Base-by-base conservation (phyloP, 2,888 invertebrate species). In the Griposia aprilina region DNA sequence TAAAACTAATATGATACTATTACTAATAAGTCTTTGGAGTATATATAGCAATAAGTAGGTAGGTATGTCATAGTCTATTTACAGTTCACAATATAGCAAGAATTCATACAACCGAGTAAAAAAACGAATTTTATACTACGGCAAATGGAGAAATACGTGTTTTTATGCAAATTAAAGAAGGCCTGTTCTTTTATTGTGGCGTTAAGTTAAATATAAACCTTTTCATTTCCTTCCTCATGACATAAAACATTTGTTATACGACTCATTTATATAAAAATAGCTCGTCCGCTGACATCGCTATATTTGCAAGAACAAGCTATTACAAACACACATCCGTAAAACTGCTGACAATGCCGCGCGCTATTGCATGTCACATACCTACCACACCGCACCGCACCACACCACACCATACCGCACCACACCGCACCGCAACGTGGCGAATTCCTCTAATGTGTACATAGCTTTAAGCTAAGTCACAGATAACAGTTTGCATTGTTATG, bases 251-350 rank as follows among this genome's bases (percentile, higher is more conserved):
- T 82, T 83, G 15, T 26, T 45, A 65, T 36, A 36, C 20, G 20
- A 13, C 36, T 73, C 62, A 75, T 81, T 75, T 70, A 41, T 69
- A 62, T 66, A 52, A 77, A 65, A 62, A 75, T 74, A 84, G 11
- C n/a, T 52, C 36, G 36, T 76, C 63, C 20, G 48, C 60, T 60
- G 59, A 63, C 55, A 60, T 60, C 26, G 80, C 55, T 57, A 80
- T 63, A 87, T 87, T 87, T 80, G 82, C 86, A 87, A 84, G 63
- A 81, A 87, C 80, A 87, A 74, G 50, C 80, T 65, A 87, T 87
- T 80, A 87, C 50, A 60, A 59, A 84, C 80, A 81, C 80, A 82
- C 63, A 68, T 76, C 55, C 66, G 69, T 59, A 69, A 36, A 41
- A 67, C 67, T 23, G 45, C 45, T 65, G 57, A 73, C 67, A 59